Conservation (phyloP, 1,140 invertebrate species). For the Meteorus sp. region DNA sequence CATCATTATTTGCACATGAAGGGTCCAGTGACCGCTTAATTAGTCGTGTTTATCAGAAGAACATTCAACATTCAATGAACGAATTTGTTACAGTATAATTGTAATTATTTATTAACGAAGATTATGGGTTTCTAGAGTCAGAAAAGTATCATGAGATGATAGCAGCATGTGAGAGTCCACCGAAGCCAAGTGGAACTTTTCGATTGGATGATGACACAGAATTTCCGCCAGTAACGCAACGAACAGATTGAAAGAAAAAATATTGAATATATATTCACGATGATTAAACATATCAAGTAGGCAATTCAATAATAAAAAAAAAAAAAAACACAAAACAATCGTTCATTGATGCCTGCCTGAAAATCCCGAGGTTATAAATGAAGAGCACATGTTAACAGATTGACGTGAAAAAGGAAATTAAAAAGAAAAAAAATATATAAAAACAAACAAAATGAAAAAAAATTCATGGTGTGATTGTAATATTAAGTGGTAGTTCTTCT, state of each 20-base stretch:
- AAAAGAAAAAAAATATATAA: constrained; percentile 5
- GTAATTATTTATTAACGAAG: constrained; percentile 12
- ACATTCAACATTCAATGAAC: no score
- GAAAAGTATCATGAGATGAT: constrained; percentile 77
- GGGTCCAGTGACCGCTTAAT: no score
- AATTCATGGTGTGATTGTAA: background rate
- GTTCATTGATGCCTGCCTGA: background rate
- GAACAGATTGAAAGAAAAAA: constrained; percentile 67
- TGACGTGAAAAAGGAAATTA: no score
- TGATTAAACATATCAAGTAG: constrained; percentile 24
- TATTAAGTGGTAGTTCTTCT: no score
- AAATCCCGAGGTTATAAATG: background rate
- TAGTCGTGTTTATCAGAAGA: no score
- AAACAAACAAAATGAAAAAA: background rate
- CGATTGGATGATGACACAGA: constrained; percentile 79
- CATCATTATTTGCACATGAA: no score
- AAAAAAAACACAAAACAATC: background rate
- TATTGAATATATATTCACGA: no score
- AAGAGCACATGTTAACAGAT: background rate
- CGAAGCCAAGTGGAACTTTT: constrained; percentile 64
- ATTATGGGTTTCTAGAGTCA: constrained; percentile 67
- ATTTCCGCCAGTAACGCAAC: constrained; percentile 79
- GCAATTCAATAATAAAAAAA: constrained; percentile 17
- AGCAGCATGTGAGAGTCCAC: constrained; percentile 67
- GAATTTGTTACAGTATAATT: no score